phyloP scores from a whole-genome alignment of 2,113 vertebrate genomes.

The Podarcis raffonei region DNA sequence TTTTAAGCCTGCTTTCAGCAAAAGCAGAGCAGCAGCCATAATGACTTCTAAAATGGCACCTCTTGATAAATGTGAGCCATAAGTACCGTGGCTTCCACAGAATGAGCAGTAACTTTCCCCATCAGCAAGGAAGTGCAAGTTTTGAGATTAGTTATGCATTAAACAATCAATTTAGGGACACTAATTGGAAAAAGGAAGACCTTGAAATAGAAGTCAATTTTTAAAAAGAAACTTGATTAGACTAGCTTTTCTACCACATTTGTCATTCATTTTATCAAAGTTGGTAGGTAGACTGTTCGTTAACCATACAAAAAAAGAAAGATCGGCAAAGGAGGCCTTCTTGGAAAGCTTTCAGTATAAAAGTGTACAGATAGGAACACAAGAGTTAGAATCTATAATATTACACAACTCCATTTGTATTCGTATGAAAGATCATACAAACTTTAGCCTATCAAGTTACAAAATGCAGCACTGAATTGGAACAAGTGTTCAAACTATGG shows the following conservation, averaged over 20 bases:
- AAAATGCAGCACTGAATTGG: not conserved
- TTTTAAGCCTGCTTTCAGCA: constrained; percentile 17
- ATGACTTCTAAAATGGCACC: constrained; percentile 62
- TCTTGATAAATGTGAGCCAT: constrained; percentile 58
- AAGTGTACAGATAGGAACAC: not conserved
- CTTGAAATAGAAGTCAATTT: constrained; percentile 64
- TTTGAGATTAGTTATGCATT: constrained; percentile 62
- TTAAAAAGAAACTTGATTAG: constrained; percentile 48
- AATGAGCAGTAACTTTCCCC: constrained; percentile 64
- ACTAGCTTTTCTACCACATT: constrained; percentile 44
- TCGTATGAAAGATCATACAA: not conserved
- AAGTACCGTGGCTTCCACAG: constrained; percentile 57
- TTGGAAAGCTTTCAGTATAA: not conserved
- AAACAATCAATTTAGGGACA: constrained; percentile 58
- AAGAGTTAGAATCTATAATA: not conserved
- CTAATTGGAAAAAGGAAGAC: constrained; percentile 58
- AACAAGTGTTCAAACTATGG: not conserved
- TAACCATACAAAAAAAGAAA: not conserved
- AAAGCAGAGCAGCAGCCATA: constrained; percentile 52
- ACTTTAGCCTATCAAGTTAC: not conserved
- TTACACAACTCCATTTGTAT: not conserved
- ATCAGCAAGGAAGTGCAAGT: constrained; percentile 61
- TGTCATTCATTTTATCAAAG: constrained; percentile 39
- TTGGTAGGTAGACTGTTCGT: not conserved
- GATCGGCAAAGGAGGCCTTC: not conserved